Evolutionary conservation across 2,888 invertebrate species (phyloP).

Genomic region (Chrysotoxum bicinctum): DNA sequence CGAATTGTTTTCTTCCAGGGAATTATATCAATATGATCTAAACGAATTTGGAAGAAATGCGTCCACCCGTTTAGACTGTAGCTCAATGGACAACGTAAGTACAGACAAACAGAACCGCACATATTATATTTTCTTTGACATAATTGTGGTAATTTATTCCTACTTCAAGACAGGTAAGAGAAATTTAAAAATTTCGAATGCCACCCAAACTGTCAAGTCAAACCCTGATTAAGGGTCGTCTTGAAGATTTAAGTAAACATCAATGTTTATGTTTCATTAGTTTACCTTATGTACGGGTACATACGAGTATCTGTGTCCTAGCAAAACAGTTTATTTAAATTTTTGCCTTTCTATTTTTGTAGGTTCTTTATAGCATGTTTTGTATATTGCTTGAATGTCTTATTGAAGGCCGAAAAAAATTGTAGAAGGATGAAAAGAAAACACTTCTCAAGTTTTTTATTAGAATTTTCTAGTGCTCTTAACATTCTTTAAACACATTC

Average conservation of each 20-base stretch:
- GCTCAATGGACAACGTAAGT: too few species aligned
- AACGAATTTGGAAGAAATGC: too few species aligned
- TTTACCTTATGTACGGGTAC: not conserved
- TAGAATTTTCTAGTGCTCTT: not conserved
- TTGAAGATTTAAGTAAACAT: not conserved
- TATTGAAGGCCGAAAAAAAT: not conserved
- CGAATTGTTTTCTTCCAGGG: too few species aligned
- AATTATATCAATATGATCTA: too few species aligned
- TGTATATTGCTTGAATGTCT: not conserved
- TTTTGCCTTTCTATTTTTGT: not conserved
- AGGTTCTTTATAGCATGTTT: not conserved
- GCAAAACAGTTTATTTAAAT: not conserved
- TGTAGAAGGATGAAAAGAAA: not conserved
- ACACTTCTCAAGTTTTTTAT: not conserved
- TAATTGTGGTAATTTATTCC: not conserved
- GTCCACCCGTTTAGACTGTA: too few species aligned
- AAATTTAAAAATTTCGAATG: not conserved
- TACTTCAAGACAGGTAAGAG: not conserved
- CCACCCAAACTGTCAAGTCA: not conserved
- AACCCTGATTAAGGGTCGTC: not conserved
- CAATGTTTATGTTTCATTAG: not conserved
- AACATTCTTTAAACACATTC: not conserved
- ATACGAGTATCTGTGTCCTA: not conserved
- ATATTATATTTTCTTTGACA: not conserved
- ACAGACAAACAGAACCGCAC: too few species aligned